Percentiles rank a stretch among this genome's conserved stretches.
phyloP scores from a whole-genome alignment of 2,113 vertebrate species.

The Odocoileus hemionus region DNA sequence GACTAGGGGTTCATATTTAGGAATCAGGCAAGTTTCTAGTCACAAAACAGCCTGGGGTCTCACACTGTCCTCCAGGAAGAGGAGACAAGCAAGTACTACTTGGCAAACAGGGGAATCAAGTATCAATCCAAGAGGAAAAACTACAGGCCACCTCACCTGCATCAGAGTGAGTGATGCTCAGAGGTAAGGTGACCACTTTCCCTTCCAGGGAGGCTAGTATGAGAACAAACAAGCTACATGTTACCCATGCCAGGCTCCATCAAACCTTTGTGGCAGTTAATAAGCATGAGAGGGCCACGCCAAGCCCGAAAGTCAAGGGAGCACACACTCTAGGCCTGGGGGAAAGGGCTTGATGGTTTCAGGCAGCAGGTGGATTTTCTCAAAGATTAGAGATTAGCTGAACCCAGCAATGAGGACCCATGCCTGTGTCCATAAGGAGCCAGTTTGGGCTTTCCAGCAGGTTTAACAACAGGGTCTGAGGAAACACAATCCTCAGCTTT shows the following conservation, averaged over 20 bases:
- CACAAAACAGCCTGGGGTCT: not conserved
- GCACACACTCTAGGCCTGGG: not conserved
- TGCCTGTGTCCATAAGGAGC: not conserved
- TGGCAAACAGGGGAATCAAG: not conserved
- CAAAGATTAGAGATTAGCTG: not conserved
- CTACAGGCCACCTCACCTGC: not conserved
- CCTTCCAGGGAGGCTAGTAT: not conserved
- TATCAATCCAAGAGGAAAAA: not conserved
- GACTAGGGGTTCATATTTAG: not conserved
- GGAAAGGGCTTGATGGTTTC: not conserved
- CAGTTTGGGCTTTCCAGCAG: not conserved
- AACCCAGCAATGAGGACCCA: not conserved
- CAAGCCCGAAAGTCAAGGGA: not conserved
- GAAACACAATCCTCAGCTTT: not conserved
- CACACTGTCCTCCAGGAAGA: not conserved
- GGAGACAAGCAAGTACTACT: not conserved
- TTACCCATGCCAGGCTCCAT: not conserved
- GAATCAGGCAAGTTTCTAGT: not conserved
- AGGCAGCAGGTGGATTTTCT: not conserved
- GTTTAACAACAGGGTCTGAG: not conserved
- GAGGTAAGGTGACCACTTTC: not conserved
- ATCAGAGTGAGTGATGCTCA: not conserved
- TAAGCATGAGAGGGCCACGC: not conserved
- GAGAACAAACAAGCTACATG: not conserved
- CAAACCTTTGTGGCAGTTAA: not conserved